phyloP scores from a whole-genome alignment of 2,888 invertebrate species.

The Folsomia manolachei region DNA sequence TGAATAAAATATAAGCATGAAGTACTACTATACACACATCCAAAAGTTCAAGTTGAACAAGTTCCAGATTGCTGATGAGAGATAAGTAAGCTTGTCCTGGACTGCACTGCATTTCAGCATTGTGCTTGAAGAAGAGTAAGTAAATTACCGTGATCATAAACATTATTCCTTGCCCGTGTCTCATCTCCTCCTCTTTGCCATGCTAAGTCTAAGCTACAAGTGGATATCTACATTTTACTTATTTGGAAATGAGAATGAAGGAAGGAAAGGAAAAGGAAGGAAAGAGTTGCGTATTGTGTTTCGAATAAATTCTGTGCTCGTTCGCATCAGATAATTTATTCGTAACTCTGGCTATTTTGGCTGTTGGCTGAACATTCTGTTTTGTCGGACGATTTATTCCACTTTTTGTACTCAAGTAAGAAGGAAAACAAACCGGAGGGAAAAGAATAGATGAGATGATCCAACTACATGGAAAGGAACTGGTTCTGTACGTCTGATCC shows the following conservation, averaged over 20 bases:
- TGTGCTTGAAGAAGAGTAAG: no score
- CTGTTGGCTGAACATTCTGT: not conserved
- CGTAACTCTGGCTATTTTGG: not conserved
- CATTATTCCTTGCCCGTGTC: not conserved
- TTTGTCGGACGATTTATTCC: not conserved
- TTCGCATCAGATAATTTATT: not conserved
- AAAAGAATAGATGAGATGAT: not conserved
- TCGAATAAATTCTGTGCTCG: not conserved
- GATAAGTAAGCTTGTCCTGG: not conserved
- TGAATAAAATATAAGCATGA: not conserved
- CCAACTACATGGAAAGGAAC: not conserved
- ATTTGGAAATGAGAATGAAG: no score
- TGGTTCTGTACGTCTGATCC: not conserved
- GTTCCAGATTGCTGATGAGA: not conserved
- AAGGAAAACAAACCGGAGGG: not conserved
- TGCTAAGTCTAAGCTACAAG: not conserved
- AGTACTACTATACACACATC: no score
- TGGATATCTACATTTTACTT: no score
- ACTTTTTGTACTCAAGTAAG: not conserved
- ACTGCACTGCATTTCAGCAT: no score
- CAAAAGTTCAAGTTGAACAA: no score
- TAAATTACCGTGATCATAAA: not conserved
- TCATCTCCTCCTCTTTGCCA: not conserved
- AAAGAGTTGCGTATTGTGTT: not conserved
- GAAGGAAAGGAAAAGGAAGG: no score